Evolutionary conservation across 2,797 vertebrate species (phyloP), one percentile per base, ranked within the genome.

Genomic region (Bradypodion ventrale): DNA sequence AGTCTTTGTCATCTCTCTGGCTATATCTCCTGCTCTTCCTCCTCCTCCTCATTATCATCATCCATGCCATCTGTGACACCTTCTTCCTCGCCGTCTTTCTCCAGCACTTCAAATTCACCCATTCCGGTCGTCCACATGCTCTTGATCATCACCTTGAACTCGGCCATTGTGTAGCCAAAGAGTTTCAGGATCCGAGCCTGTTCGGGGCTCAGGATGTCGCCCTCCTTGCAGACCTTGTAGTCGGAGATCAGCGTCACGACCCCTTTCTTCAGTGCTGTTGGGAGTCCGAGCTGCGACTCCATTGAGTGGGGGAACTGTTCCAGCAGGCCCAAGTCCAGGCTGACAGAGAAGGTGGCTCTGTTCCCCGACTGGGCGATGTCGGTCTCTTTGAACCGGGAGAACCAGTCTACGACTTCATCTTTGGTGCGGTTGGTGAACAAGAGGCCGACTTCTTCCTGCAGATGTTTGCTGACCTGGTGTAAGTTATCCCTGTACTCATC

Each of bases 131-230:
- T 96, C 98, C 98, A 99, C 96, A 98, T 93, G 74, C 97, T 98
- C 87, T 97, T 98, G 87, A 99, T 94, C 73, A 95, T 95, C 86
- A 99, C 94, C 90, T 96, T 98, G 94, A 99, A 99, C 80, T 98
- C 98, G 0, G 97, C 98, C 98, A 99, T 99, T 89, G 98, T 96
- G 0, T 97, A 96, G 40, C 95, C 96, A 1, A 99, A 97, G 59
- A 99, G 97, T 97, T 99, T 99, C 98, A 99, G 95, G 89, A 99
- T 88, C 0, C 98, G 97, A 46, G 98, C 97, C 93, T 99, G 98
- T 87, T 99, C 98, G 0, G 98, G 98, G 2, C 97, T 98, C 62
- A 99, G 94, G 29, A 96, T 65, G 0, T 98, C 98, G 0, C 98
- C 98, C 59, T 98, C 97, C 91, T 97, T 99, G 94, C 98, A 99